Evolutionary conservation across 2,888 invertebrate genomes (phyloP).

Genomic region (Ecdyonurus torrentis): DNA sequence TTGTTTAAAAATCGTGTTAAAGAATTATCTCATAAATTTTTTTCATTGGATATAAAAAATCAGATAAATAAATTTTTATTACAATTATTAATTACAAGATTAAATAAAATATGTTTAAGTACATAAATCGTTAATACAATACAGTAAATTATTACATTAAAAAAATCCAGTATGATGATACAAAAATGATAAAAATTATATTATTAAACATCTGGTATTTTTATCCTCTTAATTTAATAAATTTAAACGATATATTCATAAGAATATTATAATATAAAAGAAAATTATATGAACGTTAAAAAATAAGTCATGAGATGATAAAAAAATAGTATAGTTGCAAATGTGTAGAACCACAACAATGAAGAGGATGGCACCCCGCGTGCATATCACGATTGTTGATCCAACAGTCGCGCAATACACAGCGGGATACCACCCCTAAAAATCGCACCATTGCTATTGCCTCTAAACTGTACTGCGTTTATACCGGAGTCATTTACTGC

Average conservation of each 20-base stretch:
- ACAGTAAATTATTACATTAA: too few species aligned
- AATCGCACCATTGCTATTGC: too few species aligned
- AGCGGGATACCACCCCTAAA: background rate
- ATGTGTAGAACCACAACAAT: background rate
- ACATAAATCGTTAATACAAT: too few species aligned
- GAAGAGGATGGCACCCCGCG: background rate
- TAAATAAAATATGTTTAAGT: too few species aligned
- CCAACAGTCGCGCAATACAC: background rate
- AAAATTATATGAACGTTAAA: background rate
- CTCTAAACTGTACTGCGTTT: background rate
- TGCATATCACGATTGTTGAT: background rate
- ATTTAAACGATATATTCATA: background rate
- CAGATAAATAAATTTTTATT: too few species aligned
- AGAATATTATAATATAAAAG: background rate
- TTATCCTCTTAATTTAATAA: slow-evolving; percentile 2
- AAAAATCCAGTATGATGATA: too few species aligned
- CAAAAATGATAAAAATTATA: too few species aligned
- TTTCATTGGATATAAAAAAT: too few species aligned
- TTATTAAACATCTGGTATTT: background rate
- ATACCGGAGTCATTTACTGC: background rate
- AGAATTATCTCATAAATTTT: too few species aligned
- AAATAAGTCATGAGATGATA: background rate
- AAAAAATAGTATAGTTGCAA: background rate
- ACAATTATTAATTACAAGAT: too few species aligned
- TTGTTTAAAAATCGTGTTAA: too few species aligned